Evolutionary conservation across 53 echinoderm and acorn worm genomes (phyloP).

Genomic region (Apostichopus leukothele): DNA sequence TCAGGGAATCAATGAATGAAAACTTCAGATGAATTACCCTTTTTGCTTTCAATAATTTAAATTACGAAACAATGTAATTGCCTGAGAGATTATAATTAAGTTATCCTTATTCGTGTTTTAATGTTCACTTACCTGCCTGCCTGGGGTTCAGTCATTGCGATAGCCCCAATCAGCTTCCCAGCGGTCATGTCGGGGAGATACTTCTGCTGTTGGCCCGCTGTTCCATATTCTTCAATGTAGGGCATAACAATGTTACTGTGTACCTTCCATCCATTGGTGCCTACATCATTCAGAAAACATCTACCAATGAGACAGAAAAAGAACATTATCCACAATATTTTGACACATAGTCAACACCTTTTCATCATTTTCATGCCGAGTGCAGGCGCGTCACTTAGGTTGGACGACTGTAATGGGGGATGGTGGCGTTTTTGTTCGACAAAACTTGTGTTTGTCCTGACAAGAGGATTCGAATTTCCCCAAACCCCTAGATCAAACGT

Average conservation of each 20-base stretch:
- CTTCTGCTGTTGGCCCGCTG: conserved; percentile 59
- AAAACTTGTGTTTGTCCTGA: background rate
- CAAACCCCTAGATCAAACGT: no score
- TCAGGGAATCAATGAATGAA: no score
- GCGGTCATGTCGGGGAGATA: conserved; percentile 57
- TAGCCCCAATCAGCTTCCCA: conserved; percentile 57
- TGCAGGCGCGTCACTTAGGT: no score
- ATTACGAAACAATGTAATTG: no score
- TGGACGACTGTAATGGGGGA: no score
- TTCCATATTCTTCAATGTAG: conserved; percentile 62
- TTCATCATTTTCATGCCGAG: no score
- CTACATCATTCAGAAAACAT: conserved; percentile 52
- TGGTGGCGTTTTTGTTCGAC: background rate
- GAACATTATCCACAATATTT: background rate
- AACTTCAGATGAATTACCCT: no score
- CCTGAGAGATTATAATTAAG: no score
- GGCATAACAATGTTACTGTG: conserved; percentile 67
- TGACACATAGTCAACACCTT: no score
- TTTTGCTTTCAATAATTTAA: no score
- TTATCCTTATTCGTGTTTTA: background rate
- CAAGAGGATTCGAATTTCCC: no score
- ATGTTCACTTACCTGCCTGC: conserved; percentile 56
- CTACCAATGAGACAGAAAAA: background rate
- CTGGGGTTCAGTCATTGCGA: conserved; percentile 72
- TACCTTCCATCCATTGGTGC: conserved; percentile 33